Evolutionary conservation across 1,140 invertebrate species (phyloP), one percentile per base, ranked within the genome.

Genomic region (Teleopsis dalmanni): DNA sequence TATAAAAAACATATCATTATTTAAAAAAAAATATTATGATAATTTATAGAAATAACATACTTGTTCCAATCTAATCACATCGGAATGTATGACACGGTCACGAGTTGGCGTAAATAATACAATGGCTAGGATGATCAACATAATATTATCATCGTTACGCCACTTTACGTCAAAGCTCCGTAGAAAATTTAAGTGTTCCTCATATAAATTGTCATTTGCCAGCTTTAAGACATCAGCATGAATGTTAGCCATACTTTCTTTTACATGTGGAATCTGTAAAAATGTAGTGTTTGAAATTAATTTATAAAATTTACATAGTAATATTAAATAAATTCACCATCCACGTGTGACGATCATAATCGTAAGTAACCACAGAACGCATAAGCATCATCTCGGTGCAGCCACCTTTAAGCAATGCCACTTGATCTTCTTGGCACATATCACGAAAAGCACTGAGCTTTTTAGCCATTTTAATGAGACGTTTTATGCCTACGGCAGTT

Each of bases 401-500:
- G 23, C 76, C 76, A 9, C 89, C 89, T 73, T 96, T 95, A 1
- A 95, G 69, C 11, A 95, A 71, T 14, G 89, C 87, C 36, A 95
- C 81, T 73, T 94, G 91, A 74, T 93, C 90, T 57, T 90, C 87
- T 62, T 92, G 87, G 59, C 88, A 93, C 81, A 93, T 86, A 60
- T 84, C 89, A 68, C 86, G 89, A 65, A 92, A 95, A 19, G 82
- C 85, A 55, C 79, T 84, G 29, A 94, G 88, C 67, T 88, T 88
- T 60, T 94, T 94, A 0, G 88, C 84, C 85, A 93, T 92, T 70
- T 91, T 91, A 56, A 95, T 94, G 18, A 95, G 73, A 29, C 91
- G 75, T 47, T 91, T 73, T 53, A 95, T 94, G 3, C 91, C 90
- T 47, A 92, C 81, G 3, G 92, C 90, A 1, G 91, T 94, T 60